phyloP scores from a whole-genome alignment of 2,797 vertebrate genomes.

The Gobionotothen gibberifrons region DNA sequence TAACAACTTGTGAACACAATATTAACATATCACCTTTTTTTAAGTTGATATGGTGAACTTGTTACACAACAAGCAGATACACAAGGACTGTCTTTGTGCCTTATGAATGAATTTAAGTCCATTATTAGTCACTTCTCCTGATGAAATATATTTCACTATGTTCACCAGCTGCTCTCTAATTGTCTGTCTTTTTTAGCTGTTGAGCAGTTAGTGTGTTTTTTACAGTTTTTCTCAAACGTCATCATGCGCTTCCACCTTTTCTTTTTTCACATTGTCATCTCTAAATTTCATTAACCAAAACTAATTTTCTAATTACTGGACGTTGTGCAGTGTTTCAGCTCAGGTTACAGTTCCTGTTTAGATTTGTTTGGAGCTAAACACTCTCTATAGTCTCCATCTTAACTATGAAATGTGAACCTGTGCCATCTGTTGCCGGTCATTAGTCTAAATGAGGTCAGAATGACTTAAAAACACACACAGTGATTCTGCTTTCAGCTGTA shows the following conservation, averaged over 20 bases:
- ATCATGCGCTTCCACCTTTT: neutral
- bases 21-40: neutral
- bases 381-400: constrained; percentile 13
- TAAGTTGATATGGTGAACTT: neutral
- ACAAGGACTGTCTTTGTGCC: neutral
- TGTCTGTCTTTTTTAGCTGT: too few species aligned
- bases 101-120: too few species aligned
- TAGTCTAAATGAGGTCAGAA: constrained; percentile 35
- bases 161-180: neutral
- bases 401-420: constrained; percentile 44
- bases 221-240: too few species aligned
- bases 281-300: neutral
- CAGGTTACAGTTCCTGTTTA: constrained; percentile 40
- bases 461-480: neutral
- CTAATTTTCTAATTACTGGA: too few species aligned
- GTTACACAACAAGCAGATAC: neutral
- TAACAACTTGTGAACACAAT: neutral
- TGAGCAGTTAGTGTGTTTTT: too few species aligned
- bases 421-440: constrained; percentile 49
- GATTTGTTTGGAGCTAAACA: constrained; percentile 16
- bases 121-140: neutral
- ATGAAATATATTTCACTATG: neutral
- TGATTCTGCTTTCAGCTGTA: constrained; percentile 27
- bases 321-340: neutral
- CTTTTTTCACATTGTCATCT: neutral